Percentiles rank a stretch among this genome's conserved stretches.
phyloP scores from a whole-genome alignment of 2,797 vertebrate species.

The Gallinago solitaria region DNA sequence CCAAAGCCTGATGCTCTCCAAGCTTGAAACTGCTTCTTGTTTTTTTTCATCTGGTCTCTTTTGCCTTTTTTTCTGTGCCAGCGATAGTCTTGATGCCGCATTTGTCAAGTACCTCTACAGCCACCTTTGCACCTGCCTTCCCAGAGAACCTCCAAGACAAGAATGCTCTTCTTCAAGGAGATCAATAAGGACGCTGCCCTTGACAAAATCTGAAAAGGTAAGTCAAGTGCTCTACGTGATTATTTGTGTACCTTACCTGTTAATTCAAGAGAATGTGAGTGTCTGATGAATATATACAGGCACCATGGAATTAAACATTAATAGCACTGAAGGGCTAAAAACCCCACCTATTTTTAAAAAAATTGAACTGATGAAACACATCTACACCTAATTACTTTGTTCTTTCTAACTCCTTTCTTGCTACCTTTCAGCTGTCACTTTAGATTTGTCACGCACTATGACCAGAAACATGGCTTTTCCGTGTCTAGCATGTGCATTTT shows the following conservation, averaged over 20 bases:
- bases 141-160: neutral
- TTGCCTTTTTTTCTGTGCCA: neutral
- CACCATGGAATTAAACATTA: conserved; percentile 18
- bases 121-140: neutral
- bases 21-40: neutral
- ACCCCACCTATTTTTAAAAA: neutral
- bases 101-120: neutral
- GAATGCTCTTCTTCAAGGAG: neutral
- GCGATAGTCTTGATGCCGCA: accelerated
- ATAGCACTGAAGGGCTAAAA: neutral
- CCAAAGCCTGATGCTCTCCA: neutral
- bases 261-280: neutral
- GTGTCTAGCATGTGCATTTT: conserved; percentile 4
- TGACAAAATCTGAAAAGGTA: neutral
- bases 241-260: neutral
- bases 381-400: neutral
- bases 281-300: neutral
- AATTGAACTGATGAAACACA: neutral
- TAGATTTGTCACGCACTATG: neutral
- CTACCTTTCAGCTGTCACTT: conserved; percentile 40
- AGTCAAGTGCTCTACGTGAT: neutral
- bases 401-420: neutral
- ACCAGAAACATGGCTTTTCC: neutral
- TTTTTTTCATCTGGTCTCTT: neutral
- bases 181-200: neutral